phyloP scores from a whole-genome alignment of 2,113 vertebrate species.

The Syngnathus typhle region DNA sequence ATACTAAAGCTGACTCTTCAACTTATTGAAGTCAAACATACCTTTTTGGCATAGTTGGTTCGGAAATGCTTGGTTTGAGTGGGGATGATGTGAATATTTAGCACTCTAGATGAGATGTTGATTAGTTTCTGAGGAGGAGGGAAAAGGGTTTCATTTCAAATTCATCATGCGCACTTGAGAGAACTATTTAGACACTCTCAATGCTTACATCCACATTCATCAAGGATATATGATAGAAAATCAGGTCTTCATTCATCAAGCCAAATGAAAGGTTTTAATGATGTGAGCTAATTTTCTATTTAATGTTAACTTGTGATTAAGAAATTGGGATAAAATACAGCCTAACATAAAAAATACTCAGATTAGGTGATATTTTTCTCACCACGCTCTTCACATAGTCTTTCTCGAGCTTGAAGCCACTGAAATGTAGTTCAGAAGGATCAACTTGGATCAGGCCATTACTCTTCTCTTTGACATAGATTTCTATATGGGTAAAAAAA shows the following conservation, averaged over 20 bases:
- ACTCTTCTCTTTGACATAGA: conserved; percentile 71
- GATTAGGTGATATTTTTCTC: conserved; percentile 30
- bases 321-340: background rate
- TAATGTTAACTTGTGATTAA: background rate
- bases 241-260: conserved; percentile 32
- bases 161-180: conserved; percentile 33
- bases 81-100: conserved; percentile 81
- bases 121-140: conserved; percentile 77
- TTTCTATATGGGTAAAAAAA: conserved; percentile 61
- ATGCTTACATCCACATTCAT: conserved; percentile 23
- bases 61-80: conserved; percentile 86
- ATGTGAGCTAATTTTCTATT: background rate
- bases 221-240: conserved; percentile 18
- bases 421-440: conserved; percentile 84
- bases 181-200: conserved; percentile 20
- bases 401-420: conserved; percentile 79
- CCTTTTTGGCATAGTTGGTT: conserved; percentile 83
- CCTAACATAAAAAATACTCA: background rate
- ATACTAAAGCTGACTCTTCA: background rate
- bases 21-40: conserved; percentile 47
- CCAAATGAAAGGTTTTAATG: conserved; percentile 3
- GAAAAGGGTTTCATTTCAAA: conserved; percentile 27
- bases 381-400: conserved; percentile 79
- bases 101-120: conserved; percentile 78
- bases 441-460: conserved; percentile 76